Conservation (phyloP, 2,797 vertebrate species). For the Rhadinocentrus ornatus region DNA sequence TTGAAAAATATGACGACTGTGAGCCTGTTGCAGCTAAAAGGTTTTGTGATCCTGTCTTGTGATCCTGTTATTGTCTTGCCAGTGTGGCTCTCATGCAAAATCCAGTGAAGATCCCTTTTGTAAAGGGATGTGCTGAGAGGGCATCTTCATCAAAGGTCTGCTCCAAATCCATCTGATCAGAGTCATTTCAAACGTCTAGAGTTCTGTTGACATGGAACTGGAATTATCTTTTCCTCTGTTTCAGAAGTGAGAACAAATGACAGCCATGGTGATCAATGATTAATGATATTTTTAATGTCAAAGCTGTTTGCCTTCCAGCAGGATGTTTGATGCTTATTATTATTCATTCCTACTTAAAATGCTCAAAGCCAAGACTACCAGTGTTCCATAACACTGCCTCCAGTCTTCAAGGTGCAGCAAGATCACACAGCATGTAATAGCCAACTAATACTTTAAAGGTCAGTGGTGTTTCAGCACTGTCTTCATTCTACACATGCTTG, state of each 20-base stretch:
- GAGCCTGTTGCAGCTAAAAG: too few species aligned
- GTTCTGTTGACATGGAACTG: neutral
- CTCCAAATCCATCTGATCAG: neutral
- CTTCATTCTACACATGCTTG: constrained; percentile 14
- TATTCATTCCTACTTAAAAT: constrained; percentile 47
- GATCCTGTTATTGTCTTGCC: neutral
- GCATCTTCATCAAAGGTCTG: neutral
- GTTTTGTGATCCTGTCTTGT: neutral
- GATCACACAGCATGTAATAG: constrained; percentile 50
- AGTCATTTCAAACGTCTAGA: neutral
- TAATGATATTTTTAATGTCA: neutral
- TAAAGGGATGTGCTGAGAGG: neutral
- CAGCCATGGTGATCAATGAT: neutral
- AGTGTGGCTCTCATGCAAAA: too few species aligned
- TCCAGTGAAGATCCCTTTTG: neutral
- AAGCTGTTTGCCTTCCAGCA: neutral
- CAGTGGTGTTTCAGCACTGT: constrained; percentile 48
- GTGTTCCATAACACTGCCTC: constrained; percentile 1
- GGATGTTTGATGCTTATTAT: neutral
- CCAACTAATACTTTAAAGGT: constrained; percentile 67
- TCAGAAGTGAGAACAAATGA: neutral
- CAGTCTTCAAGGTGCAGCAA: constrained; percentile 25
- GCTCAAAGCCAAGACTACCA: constrained; percentile 8
- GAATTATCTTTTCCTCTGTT: neutral
- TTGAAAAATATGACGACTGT: too few species aligned